Evolutionary conservation across 2,888 invertebrate genomes (phyloP), one percentile per base, ranked within the genome.

Genomic region (Dasypolia templi): DNA sequence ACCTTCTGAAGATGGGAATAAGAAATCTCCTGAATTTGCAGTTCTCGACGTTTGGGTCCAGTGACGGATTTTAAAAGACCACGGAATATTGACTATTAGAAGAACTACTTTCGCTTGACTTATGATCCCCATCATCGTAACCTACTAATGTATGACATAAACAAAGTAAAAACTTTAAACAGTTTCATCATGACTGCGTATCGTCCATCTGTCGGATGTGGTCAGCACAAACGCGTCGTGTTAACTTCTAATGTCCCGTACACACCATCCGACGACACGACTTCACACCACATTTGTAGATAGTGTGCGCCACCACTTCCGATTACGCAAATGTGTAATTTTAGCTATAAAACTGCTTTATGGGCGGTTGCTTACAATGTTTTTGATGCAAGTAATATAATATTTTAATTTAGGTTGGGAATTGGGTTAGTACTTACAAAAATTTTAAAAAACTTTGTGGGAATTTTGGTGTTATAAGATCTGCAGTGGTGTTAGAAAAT

Each of bases 281-380:
- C 82, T 86, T 87, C 85, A 84, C 83, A 87, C 80, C 79, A 77
- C 86, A 86, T 83, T 86, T 80, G 83, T 87, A 88, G 90, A 91
- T 90, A 90, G 84, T 86, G 86, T 86, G 88, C 85, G 89, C 88
- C 87, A 87, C 89, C 89, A 87, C 89, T 92, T 92, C 91, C 91
- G 88, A 86, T 90, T 89, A 88, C 84, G 88, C 79, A 88, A 88
- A 89, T 63, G 56, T 58, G 35, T 53, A 51, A 66, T 59, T 75
- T 82, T 76, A 77, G 49, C 32, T 75, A 59, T 53, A 35, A 55
- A 72, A 53, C n/a, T 55, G n/a, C 63, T 59, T 71, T 64, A 71
- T 69, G 17, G 26, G 14, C 12, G 4, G 5, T 53, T n/a, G n/a
- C 17, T 32, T 51, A 12, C 12, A 70, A 19, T 44, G 35, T 42